phyloP scores from a whole-genome alignment of 2,797 vertebrate species.

The Nyctalus aviator region DNA sequence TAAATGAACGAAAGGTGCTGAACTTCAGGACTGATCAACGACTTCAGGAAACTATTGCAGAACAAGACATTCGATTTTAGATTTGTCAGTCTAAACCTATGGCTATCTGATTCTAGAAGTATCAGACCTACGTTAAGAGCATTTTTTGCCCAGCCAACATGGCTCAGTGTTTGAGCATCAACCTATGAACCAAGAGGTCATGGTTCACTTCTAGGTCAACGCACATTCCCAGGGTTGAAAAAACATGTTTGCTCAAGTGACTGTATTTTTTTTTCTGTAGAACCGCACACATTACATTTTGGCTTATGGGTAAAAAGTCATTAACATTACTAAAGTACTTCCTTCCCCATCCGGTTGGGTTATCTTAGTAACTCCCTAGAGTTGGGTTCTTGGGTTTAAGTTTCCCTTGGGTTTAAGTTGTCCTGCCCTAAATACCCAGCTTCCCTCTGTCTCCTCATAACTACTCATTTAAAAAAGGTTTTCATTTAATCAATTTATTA shows the following conservation, averaged over 20 bases:
- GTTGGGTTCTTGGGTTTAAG: too few relatives aligned
- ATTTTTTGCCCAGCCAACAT: not conserved
- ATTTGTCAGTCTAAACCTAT: not conserved
- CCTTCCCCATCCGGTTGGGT: too few relatives aligned
- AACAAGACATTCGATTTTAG: not conserved
- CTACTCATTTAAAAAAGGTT: not conserved
- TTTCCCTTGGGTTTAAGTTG: too few relatives aligned
- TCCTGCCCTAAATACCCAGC: too few relatives aligned
- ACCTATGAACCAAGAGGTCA: too few relatives aligned
- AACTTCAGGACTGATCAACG: not conserved
- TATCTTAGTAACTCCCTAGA: too few relatives aligned
- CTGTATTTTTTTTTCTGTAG: not conserved
- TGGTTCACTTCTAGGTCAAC: too few relatives aligned
- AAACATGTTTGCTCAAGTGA: not conserved
- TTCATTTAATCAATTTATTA: not conserved
- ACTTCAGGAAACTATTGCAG: not conserved
- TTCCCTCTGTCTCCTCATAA: not conserved
- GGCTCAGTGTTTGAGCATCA: too few relatives aligned
- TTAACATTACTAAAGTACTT: constrained; percentile 3
- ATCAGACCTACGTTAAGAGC: not conserved
- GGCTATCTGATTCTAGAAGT: not conserved
- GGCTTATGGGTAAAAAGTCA: not conserved
- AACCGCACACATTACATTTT: not conserved
- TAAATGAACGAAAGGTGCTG: not conserved
- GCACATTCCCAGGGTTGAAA: too few relatives aligned